phyloP scores from a whole-genome alignment of 2,888 invertebrate genomes.

The Mythimna ferrago region DNA sequence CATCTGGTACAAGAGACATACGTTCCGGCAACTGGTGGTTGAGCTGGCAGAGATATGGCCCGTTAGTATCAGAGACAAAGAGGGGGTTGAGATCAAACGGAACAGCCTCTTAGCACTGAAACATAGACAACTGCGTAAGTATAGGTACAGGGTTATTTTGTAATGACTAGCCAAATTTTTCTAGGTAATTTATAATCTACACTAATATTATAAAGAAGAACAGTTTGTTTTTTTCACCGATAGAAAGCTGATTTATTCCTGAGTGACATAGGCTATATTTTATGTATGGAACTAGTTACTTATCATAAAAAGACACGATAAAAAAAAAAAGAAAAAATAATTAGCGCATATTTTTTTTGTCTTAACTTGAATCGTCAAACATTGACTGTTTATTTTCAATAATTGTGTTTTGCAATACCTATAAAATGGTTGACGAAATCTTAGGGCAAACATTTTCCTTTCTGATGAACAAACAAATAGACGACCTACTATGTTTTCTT shows the following conservation, averaged over 20 bases:
- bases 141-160: background rate
- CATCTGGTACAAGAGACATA: conserved; percentile 79
- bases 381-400: background rate
- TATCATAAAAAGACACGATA: no score
- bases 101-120: conserved; percentile 75
- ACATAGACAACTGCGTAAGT: conserved; percentile 77
- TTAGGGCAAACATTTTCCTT: no score
- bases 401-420: background rate
- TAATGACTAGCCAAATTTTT: no score
- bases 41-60: conserved; percentile 83
- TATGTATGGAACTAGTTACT: no score
- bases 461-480: conserved; percentile 9
- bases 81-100: conserved; percentile 75
- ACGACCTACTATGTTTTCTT: background rate
- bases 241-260: no score
- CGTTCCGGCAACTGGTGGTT: conserved; percentile 77
- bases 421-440: background rate
- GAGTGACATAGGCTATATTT: no score
- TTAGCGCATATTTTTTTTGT: no score
- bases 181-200: no score
- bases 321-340: no score
- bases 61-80: conserved; percentile 69
- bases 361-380: no score
- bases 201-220: no score
- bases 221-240: no score